A percentile compares a stretch with the other conserved stretches of the same genome.
phyloP scores from a whole-genome alignment of 2,888 invertebrate species.

The Temnothorax unifasciatus region DNA sequence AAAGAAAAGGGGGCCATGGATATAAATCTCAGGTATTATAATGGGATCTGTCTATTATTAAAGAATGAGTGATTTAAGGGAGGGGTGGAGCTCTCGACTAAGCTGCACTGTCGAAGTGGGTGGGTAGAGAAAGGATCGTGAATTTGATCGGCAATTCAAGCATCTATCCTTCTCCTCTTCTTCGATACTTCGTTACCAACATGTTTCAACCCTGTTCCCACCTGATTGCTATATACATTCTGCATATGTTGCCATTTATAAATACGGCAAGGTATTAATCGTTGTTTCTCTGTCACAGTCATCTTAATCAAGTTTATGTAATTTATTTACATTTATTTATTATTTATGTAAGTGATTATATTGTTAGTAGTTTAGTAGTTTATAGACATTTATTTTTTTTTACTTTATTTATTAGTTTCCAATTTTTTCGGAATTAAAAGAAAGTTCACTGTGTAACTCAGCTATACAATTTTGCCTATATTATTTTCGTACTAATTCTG shows the following conservation, averaged over 20 bases:
- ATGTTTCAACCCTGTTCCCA: constrained; percentile 48
- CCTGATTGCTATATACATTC: constrained; percentile 28
- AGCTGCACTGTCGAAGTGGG: constrained; percentile 80
- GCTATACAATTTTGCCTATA: not conserved
- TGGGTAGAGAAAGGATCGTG: constrained; percentile 81
- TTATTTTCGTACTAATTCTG: not conserved
- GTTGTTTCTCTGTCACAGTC: not conserved
- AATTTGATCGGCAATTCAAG: constrained; percentile 84
- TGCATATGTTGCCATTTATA: not conserved
- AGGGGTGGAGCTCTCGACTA: constrained; percentile 84
- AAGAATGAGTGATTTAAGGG: constrained; percentile 86
- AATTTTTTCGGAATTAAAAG: not conserved
- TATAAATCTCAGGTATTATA: constrained; percentile 86
- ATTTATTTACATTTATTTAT: not conserved
- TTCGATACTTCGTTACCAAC: constrained; percentile 68
- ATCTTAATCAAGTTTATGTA: not conserved
- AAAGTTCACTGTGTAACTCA: not conserved
- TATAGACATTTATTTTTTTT: not conserved
- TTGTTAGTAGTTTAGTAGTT: not conserved
- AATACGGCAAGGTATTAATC: not conserved
- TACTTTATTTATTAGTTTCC: not conserved
- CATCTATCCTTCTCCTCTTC: constrained; percentile 64
- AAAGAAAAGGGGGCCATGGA: constrained; percentile 85
- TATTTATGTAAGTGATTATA: not conserved
- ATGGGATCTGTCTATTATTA: constrained; percentile 87